phyloP scores from a whole-genome alignment of 2,888 invertebrate species.

The Caenorhabditis sp. region DNA sequence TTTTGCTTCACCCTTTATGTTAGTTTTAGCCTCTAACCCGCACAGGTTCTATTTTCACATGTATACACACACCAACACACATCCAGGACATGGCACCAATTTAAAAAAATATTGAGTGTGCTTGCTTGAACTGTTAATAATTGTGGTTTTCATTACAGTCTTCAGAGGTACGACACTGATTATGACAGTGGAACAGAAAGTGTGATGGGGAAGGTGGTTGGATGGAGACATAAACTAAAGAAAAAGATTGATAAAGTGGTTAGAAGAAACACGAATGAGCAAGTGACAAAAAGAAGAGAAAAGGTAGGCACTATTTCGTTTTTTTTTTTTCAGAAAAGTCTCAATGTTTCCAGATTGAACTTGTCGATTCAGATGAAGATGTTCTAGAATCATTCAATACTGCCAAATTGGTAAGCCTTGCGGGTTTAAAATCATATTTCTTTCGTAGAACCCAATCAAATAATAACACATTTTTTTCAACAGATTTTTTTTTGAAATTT shows the following conservation, averaged over 20 bases:
- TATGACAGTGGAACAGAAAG: not conserved
- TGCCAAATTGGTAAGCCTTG: not conserved
- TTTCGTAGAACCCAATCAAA: no score
- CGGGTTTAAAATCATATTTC: no score
- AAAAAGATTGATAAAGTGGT: not conserved
- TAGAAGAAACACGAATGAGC: not conserved
- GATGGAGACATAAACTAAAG: not conserved
- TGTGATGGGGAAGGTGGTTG: not conserved
- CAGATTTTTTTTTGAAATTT: no score
- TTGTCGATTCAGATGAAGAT: not conserved
- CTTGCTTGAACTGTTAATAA: not conserved
- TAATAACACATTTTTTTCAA: no score
- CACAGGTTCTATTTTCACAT: no score
- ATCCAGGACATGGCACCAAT: no score
- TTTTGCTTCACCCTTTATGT: no score
- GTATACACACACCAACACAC: no score
- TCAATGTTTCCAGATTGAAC: not conserved
- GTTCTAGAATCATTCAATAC: not conserved
- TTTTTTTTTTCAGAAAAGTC: not conserved
- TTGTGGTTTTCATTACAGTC: not conserved
- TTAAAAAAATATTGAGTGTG: no score
- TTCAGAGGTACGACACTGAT: not conserved
- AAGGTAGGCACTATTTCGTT: no score
- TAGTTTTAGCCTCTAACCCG: no score
- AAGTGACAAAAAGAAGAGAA: not conserved